Conservation (phyloP, 1,140 invertebrate genomes). For the Drosophila trapezifrons region DNA sequence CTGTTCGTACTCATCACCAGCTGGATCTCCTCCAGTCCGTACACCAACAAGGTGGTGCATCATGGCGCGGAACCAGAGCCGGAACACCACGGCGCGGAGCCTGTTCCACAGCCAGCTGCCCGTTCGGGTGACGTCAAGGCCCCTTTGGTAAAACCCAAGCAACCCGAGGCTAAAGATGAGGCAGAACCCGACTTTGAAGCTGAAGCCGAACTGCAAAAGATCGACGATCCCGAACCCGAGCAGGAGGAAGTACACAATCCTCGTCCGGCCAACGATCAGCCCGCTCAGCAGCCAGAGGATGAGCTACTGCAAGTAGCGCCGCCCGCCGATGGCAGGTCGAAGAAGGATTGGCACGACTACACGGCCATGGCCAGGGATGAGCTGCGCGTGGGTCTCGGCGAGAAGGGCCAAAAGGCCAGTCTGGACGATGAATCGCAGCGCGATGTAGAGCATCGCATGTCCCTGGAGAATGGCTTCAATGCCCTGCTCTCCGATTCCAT, state of each 20-base stretch:
- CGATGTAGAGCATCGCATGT: constrained; percentile 85
- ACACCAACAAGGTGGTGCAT: constrained; percentile 68
- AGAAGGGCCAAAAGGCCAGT: constrained; percentile 88
- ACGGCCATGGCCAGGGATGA: constrained; percentile 89
- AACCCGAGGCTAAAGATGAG: not conserved
- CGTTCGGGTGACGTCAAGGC: not conserved
- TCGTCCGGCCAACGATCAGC: not conserved
- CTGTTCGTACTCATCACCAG: constrained; percentile 74
- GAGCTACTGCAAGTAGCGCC: constrained; percentile 32
- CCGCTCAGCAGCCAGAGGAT: constrained; percentile 6
- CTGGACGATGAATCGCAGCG: constrained; percentile 89
- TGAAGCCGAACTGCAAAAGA: constrained; percentile 10
- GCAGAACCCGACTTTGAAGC: constrained; percentile 1
- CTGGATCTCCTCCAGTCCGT: constrained; percentile 75
- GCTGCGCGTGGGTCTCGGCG: constrained; percentile 89
- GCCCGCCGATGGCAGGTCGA: constrained; percentile 85
- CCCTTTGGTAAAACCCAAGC: not conserved
- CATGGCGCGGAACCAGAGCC: constrained; percentile 52
- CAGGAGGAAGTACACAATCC: not conserved
- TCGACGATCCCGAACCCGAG: constrained; percentile 21
- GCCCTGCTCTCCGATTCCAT: constrained; percentile 95
- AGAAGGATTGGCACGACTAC: constrained; percentile 93
- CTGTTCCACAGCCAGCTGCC: constrained; percentile 19
- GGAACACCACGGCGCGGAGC: constrained; percentile 40
- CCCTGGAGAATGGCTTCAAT: constrained; percentile 91